Evolutionary conservation across 2,888 invertebrate genomes (phyloP), one percentile per base, ranked within the genome.

Genomic region (Nomada ruficornis): DNA sequence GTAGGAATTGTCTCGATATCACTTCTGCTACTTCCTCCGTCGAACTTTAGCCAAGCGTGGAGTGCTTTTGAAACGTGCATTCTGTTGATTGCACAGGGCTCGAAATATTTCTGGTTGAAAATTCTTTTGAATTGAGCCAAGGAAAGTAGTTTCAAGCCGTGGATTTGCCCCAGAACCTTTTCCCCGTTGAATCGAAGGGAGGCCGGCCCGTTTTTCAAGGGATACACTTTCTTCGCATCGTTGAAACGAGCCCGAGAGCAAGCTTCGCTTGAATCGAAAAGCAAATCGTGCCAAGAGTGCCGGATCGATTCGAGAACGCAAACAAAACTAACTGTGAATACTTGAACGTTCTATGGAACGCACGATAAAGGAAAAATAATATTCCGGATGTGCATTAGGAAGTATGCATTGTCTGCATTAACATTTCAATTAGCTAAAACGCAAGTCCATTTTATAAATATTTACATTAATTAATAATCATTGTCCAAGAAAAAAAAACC

Each of bases 221-320:
- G 29, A 52, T 18, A 52, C 23, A 29, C 29, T 29, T 63, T 29
- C 50, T 52, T 18, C 44, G 64, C 47, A 15, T 9, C 50, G 65
- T 18, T 29, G n/a, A 26, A 52, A 52, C 65, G 65, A 65, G 23
- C 23, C n/a, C 47, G 64, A 64, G n/a, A 13, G 64, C 29, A 50
- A 29, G 50, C 13, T 50, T 50, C 50, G 50, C 18, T 52, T 18
- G 63, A 15, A 15, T 20, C 13, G n/a, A 42, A 20, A 29, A 11
- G 64, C 64, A 64, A 64, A 64, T 50, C 26, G n/a, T 50, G 64
- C 50, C 64, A 64, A 50, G n/a, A 64, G 47, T 10, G 23, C 20
- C 63, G n/a, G 13, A 20, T 26, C 50, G 26, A 44, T 47, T 26
- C 64, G 50, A 18, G 50, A 50, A 18, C 47, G 18, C 26, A 23